Conservation (phyloP, 64 coral and sea anemone species). For the Exaiptasia diaphana region DNA sequence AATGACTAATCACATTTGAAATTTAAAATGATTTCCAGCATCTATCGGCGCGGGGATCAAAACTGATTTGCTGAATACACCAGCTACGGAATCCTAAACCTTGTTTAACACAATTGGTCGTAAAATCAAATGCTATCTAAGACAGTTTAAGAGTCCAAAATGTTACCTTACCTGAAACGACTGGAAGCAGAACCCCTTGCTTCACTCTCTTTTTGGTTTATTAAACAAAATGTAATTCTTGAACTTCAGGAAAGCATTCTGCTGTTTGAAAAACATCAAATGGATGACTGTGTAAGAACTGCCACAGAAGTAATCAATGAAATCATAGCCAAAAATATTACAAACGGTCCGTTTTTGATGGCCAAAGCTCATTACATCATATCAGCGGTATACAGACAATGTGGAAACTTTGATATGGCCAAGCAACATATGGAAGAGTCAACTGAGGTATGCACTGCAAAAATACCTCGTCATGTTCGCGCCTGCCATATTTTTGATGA, state of each 20-base stretch:
- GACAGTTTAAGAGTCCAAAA: too few relatives aligned
- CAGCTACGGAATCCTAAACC: too few relatives aligned
- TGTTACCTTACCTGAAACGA: too few relatives aligned
- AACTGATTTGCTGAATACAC: too few relatives aligned
- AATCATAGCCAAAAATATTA: background rate
- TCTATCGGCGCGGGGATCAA: too few relatives aligned
- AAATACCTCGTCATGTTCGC: background rate
- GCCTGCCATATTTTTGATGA: background rate
- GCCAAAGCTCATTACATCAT: constrained; percentile 43
- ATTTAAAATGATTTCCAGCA: too few relatives aligned
- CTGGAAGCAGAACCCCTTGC: too few relatives aligned
- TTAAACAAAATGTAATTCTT: too few relatives aligned
- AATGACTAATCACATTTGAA: too few relatives aligned
- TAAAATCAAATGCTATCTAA: too few relatives aligned
- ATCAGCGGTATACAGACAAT: constrained; percentile 41
- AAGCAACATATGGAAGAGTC: constrained; percentile 38
- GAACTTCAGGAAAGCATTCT: constrained; percentile 44
- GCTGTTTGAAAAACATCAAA: constrained; percentile 29
- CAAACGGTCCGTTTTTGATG: constrained; percentile 27
- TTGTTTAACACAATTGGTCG: too few relatives aligned
- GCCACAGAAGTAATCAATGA: background rate
- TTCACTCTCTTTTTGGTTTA: too few relatives aligned
- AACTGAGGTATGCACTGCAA: constrained; percentile 5
- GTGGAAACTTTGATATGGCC: background rate
- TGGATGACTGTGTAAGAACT: background rate